These are phyloP conservation scores for Ornithoptera alexandrae DNA, from an alignment of 2,888 invertebrate species.

Conservation along the genomic window DNA sequence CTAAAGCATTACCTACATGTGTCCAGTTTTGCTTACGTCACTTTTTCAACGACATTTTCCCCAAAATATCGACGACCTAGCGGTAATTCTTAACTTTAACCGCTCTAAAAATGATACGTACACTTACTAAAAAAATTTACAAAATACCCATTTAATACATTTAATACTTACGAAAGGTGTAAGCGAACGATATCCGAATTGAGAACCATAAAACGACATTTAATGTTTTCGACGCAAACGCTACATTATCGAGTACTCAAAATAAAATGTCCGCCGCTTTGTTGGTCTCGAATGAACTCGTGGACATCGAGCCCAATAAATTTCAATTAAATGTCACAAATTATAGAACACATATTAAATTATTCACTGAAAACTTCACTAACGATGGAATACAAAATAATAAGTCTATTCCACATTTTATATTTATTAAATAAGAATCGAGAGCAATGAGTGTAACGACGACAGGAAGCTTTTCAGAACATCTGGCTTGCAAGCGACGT, in stretches of 20 bases:
- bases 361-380: slow-evolving; percentile 68
- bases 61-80: slow-evolving; percentile 69
- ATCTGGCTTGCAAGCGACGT: slow-evolving; percentile 79
- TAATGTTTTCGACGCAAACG: slow-evolving; percentile 77
- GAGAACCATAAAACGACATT: slow-evolving; percentile 78
- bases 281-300: slow-evolving; percentile 80
- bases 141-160: slow-evolving; percentile 48
- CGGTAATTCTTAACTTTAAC: slow-evolving; percentile 62
- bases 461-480: slow-evolving; percentile 79
- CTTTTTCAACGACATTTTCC: slow-evolving; percentile 65
- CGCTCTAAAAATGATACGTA: slow-evolving; percentile 51
- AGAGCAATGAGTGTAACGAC: slow-evolving; percentile 67
- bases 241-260: slow-evolving; percentile 81
- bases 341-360: slow-evolving; percentile 65
- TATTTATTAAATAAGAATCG: slow-evolving; percentile 63
- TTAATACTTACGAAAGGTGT: slow-evolving; percentile 78
- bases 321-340: slow-evolving; percentile 62
- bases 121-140: slow-evolving; percentile 44
- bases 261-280: slow-evolving; percentile 82
- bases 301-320: slow-evolving; percentile 78
- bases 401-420: slow-evolving; percentile 72
- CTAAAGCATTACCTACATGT: slow-evolving; percentile 52
- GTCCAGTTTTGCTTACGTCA: slow-evolving; percentile 70
- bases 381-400: slow-evolving; percentile 58
- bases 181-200: slow-evolving; percentile 75